These are phyloP conservation scores for Caenorhabditis parvicauda DNA, from an alignment of 2,888 invertebrate species.

Conservation along the genomic window DNA sequence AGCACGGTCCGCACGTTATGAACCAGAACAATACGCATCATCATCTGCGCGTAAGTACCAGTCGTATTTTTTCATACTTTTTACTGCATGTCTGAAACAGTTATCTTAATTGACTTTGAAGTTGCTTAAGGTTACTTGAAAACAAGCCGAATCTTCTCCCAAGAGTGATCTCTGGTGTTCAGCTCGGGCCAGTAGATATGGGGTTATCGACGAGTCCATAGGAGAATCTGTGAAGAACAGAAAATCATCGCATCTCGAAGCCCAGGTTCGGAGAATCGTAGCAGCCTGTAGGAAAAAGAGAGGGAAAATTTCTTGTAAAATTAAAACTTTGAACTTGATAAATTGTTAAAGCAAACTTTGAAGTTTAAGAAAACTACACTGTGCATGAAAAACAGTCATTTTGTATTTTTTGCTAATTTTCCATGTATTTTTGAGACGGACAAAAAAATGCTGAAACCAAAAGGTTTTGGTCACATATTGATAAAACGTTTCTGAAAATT, in stretches of 20 bases:
- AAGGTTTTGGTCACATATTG: no score
- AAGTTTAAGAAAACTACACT: no score
- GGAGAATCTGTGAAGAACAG: constrained; percentile 50
- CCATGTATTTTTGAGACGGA: no score
- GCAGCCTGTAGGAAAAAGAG: constrained; percentile 43
- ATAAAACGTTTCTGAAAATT: no score
- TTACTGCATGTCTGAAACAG: constrained; percentile 33
- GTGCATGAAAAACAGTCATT: no score
- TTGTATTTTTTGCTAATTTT: no score
- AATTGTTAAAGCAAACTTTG: no score
- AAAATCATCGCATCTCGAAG: constrained; percentile 43
- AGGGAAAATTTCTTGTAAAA: no score
- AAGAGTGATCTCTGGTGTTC: constrained; percentile 44
- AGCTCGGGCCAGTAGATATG: constrained; percentile 45
- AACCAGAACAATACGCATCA: constrained; percentile 48
- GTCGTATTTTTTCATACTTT: constrained; percentile 34
- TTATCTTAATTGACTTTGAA: background rate
- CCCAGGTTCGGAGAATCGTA: constrained; percentile 48
- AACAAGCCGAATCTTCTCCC: constrained; percentile 52
- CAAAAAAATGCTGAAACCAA: no score
- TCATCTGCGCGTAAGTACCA: constrained; percentile 56
- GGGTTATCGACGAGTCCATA: constrained; percentile 37
- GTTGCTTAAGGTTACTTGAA: constrained; percentile 27
- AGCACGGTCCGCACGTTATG: constrained; percentile 47
- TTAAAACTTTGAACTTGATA: background rate